Conservation (phyloP, 2,797 vertebrate species). For the Eulemur albifrons region DNA sequence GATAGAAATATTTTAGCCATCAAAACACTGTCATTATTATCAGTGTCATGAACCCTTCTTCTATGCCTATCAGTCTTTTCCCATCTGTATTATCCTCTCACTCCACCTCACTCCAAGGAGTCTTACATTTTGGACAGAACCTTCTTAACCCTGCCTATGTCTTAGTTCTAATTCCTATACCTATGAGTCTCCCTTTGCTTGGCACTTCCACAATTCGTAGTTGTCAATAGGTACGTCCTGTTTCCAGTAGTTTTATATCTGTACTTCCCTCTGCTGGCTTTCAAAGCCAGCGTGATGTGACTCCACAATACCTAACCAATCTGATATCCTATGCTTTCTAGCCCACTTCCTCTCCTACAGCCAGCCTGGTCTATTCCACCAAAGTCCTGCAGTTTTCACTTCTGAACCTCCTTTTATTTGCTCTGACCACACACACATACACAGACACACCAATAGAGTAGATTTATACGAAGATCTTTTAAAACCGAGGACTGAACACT, state of each 20-base stretch:
- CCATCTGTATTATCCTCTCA: neutral
- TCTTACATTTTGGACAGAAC: neutral
- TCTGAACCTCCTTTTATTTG: neutral
- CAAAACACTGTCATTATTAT: neutral
- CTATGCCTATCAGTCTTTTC: neutral
- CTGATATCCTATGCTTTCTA: neutral
- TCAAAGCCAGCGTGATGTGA: neutral
- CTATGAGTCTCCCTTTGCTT: neutral
- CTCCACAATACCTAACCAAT: neutral
- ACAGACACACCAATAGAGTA: neutral
- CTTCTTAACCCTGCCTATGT: neutral
- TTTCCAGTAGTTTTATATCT: neutral
- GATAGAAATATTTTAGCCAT: neutral
- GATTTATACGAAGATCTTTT: slow-evolving; percentile 31
- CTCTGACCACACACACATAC: neutral
- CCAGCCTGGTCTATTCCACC: neutral
- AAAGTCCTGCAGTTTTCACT: neutral
- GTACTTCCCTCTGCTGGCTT: neutral
- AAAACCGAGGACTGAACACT: neutral
- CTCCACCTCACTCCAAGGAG: neutral
- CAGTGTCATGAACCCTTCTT: neutral
- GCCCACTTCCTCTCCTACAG: neutral
- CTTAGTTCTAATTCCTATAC: neutral
- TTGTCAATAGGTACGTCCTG: neutral
- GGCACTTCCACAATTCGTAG: neutral